Evolutionary conservation across 2,888 invertebrate genomes (phyloP).

Genomic region (Melinopterus prodromus): DNA sequence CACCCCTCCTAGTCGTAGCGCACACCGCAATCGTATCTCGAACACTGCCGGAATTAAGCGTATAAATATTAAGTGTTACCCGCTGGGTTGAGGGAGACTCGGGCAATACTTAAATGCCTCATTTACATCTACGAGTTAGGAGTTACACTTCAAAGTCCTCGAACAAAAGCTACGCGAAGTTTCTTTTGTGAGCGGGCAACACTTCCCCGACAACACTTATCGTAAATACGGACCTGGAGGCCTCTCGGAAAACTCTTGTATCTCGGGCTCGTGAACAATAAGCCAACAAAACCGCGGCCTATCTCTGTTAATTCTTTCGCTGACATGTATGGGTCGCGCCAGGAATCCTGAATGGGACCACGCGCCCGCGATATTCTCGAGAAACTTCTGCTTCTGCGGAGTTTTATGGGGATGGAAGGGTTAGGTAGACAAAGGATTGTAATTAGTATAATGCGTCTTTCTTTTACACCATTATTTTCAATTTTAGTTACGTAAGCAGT

Average conservation of each 20-base stretch:
- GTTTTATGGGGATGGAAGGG: background rate
- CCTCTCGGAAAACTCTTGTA: background rate
- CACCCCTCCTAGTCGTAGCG: background rate
- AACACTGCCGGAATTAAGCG: constrained; percentile 4
- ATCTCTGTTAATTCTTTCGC: constrained; percentile 14
- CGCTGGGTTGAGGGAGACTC: background rate
- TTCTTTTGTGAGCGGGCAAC: constrained; percentile 17
- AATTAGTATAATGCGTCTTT: background rate
- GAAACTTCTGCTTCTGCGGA: background rate
- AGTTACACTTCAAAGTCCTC: constrained; percentile 24
- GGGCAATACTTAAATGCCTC: constrained; percentile 26
- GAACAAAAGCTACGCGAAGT: constrained; percentile 15
- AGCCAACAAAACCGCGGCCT: constrained; percentile 9
- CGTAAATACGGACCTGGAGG: constrained; percentile 10
- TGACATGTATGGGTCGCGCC: constrained; percentile 4
- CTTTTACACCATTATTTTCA: background rate
- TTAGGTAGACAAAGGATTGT: background rate
- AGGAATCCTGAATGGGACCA: background rate
- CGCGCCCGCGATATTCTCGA: background rate
- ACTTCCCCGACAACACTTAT: constrained; percentile 17
- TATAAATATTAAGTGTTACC: constrained; percentile 4
- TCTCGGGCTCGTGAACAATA: constrained; percentile 15
- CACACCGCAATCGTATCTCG: background rate
- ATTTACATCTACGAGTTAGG: constrained; percentile 15
- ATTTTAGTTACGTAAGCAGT: background rate